Evolutionary conservation across 2,113 vertebrate species (phyloP).

Genomic region (Grantiella picta): DNA sequence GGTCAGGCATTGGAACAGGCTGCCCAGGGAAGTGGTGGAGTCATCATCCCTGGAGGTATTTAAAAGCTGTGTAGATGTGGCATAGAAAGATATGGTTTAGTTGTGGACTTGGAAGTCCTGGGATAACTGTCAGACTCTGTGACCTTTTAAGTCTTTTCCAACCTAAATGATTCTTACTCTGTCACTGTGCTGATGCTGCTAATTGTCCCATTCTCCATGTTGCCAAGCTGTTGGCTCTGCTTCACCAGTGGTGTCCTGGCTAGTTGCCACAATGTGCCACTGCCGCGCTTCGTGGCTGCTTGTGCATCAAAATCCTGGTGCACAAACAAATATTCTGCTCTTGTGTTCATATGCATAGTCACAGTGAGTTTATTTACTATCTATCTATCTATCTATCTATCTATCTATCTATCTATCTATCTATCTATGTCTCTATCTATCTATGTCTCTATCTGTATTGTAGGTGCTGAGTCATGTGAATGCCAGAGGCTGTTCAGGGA

Average conservation of each 20-base stretch:
- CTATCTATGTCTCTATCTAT: background rate
- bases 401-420: too few relatives aligned
- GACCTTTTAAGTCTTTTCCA: background rate
- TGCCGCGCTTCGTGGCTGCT: accelerated
- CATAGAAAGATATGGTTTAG: background rate
- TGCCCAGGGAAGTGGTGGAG: background rate
- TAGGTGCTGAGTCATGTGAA: background rate
- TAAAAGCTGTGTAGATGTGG: background rate
- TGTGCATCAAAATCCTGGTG: accelerated
- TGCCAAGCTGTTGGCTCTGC: background rate
- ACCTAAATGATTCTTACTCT: background rate
- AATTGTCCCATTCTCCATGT: accelerated
- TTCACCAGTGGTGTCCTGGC: background rate
- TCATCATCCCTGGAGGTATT: background rate
- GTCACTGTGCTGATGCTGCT: background rate
- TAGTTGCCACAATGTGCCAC: accelerated
- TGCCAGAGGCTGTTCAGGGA: background rate
- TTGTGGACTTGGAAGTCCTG: background rate
- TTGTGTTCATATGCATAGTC: background rate
- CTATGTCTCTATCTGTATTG: background rate
- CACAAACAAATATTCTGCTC: background rate
- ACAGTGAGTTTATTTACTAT: background rate
- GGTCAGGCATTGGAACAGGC: background rate
- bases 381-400: accelerated
- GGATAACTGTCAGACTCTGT: background rate